A percentile compares a stretch with the other conserved stretches of the same genome.
Evolutionary conservation across 2,797 vertebrate species (phyloP).

Genomic region (Pygocentrus nattereri): DNA sequence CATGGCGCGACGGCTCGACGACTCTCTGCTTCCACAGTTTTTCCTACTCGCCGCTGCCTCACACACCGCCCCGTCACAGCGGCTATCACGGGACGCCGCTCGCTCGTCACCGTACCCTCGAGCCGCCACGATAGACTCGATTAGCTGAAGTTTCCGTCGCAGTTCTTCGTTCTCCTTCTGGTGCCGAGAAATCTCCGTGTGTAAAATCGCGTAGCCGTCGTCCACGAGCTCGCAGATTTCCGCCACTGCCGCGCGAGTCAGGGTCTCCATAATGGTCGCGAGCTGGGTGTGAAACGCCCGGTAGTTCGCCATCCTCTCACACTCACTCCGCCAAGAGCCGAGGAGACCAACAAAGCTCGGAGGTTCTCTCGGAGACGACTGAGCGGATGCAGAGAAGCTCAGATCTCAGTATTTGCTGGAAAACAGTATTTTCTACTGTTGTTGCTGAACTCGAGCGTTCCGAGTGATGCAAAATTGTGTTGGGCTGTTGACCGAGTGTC

Average conservation of each 20-base stretch:
- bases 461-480: constrained; percentile 5
- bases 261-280: constrained; percentile 80
- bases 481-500: not conserved
- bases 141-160: constrained; percentile 75
- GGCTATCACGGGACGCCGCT: constrained; percentile 47
- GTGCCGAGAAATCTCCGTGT: constrained; percentile 75
- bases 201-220: constrained; percentile 73
- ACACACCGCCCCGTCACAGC: constrained; percentile 37
- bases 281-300: constrained; percentile 76
- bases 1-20: not conserved
- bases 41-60: constrained; percentile 32
- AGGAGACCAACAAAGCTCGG: not conserved
- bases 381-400: not conserved
- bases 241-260: constrained; percentile 79
- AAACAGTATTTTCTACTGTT: not conserved
- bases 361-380: not conserved
- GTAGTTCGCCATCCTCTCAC: constrained; percentile 71
- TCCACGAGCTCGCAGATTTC: constrained; percentile 82
- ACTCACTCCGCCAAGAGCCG: not conserved
- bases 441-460: not conserved
- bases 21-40: constrained; percentile 14
- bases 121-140: constrained; percentile 70
- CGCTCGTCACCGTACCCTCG: constrained; percentile 46
- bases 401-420: not conserved
- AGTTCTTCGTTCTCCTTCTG: constrained; percentile 79